Base-by-base conservation (phyloP, 2,888 invertebrate species). In the Caenorhabditis sulstoni region DNA sequence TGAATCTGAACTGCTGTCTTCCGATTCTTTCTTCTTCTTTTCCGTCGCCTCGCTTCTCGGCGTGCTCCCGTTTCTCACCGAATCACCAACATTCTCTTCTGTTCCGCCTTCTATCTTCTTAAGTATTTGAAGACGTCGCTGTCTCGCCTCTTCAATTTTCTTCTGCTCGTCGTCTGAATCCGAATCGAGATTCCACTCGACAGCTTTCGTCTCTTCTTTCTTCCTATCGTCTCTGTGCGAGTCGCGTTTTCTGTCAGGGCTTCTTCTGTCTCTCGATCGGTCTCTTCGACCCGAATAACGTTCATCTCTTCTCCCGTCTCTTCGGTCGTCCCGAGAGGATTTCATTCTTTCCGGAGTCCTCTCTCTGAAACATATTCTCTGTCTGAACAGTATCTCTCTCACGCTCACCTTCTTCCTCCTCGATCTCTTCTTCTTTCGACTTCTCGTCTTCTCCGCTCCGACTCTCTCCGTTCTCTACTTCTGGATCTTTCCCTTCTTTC, bases 131-230 rank as follows among this genome's bases (percentile, higher is more conserved):
- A 83, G 65, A 20, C 87, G 59, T 52, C 84, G 55, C 59, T 81
- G 76, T n/a, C 87, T 61, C 11, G 81, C 70, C 44, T 84, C 85
- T 62, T 85, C 86, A 23, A 88, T 88, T 55, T 84, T 85, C 53
- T 80, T 86, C 52, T 82, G 81, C 66, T 88, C 88, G 23, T 84
- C 84, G 37, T 85, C 87, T 1, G 82, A 82, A 64, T 85, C 81
- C 12, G 82, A 81, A 37, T 84, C 81, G 44, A 85, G 58, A 47
- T 79, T 79, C 85, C 85, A 85, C 53, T 86, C 82, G 3, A 84
- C 66, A 8, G 50, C 37, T 39, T 65, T 64, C 11, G 58, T 20
- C 18, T 73, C 74, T 12, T 81, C 66, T 11, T 74, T 65, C 12
- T 47, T 52, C n/a, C 73, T 73, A 37, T 73, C 53, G 11, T 55